A percentile compares a stretch with the other conserved stretches of the same genome.
These are phyloP conservation scores for Agrotis puta DNA, from an alignment of 2,888 invertebrate genomes.

Conservation along the genomic window DNA sequence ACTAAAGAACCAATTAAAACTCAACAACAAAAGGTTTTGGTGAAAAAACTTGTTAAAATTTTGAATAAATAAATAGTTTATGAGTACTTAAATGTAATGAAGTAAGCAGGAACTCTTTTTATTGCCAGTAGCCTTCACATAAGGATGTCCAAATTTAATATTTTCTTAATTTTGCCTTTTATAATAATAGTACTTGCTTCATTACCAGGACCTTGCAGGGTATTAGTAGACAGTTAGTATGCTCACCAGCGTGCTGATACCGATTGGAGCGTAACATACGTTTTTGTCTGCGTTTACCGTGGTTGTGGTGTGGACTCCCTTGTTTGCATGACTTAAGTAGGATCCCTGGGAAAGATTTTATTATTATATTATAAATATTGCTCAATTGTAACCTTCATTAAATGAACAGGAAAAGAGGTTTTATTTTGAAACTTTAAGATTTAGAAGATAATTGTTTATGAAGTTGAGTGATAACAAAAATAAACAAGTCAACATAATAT, in stretches of 20 bases:
- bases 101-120: conserved; percentile 31
- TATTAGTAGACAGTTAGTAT: conserved; percentile 87
- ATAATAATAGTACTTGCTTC: conserved; percentile 37
- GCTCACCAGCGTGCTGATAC: conserved; percentile 87
- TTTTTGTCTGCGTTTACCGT: conserved; percentile 85
- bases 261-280: conserved; percentile 82
- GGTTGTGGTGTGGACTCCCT: conserved; percentile 85
- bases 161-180: neutral
- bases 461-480: neutral
- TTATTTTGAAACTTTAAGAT: neutral
- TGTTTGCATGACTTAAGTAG: conserved; percentile 76
- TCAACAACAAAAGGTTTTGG: neutral
- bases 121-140: neutral
- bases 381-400: no score
- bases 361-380: neutral
- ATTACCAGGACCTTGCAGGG: conserved; percentile 19
- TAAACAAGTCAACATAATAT: neutral
- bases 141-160: no score
- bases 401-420: neutral
- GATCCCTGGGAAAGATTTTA: conserved; percentile 79
- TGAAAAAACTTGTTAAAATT: neutral
- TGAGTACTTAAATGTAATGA: conserved; percentile 32
- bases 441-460: neutral
- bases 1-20: conserved; percentile 13
- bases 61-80: conserved; percentile 12